Base-by-base conservation (phyloP, 2,797 vertebrate genomes). In the Graptemys geographica region DNA sequence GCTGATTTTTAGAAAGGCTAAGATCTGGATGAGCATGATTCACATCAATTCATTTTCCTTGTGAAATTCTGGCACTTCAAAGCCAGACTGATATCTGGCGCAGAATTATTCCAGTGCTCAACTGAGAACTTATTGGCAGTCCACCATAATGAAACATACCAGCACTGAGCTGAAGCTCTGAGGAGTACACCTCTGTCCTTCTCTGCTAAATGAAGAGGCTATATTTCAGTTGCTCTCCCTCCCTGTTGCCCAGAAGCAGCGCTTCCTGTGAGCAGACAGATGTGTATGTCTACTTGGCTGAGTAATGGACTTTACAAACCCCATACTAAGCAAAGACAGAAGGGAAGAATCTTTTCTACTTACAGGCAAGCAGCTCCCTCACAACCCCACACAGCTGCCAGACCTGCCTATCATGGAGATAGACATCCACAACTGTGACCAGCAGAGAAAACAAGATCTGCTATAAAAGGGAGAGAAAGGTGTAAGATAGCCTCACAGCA, bases 1-100 rank as follows among this genome's bases (percentile, higher is more conserved):
- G 81, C 74, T 86, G 37, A 2, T 86, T 82, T 85, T 95, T 96
- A 91, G 78, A 86, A 93, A 91, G 15, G 5, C 44, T 88, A 87
- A 88, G 52, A 56, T 78, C 56, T 84, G 59, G 6, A 78, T 44
- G 1, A 85, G 31, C 8, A 8, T 41, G 51, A 33, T 84, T 84
- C 81, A 31, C 10, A 37, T 87, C 59, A 82, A 51, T 83, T 95
- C 59, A 85, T 56, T 95, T 90, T 81, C 74, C 33, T 21, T 78
- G 23, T 44, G 16, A 95, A 90, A 33, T 23, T 84, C 25, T 28
- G 12, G 81, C 79, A 79, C 51, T 89, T 44, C 37, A 90, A 41
- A 91, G 12, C 47, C 81, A 47, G 41, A 47, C 52, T 79, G 79
- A 18, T 89, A 95, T 62, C 56, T 59, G 12, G 62, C 86, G 78